Base-by-base conservation (phyloP, 2,888 invertebrate genomes). In the Ceraclea dissimilis region DNA sequence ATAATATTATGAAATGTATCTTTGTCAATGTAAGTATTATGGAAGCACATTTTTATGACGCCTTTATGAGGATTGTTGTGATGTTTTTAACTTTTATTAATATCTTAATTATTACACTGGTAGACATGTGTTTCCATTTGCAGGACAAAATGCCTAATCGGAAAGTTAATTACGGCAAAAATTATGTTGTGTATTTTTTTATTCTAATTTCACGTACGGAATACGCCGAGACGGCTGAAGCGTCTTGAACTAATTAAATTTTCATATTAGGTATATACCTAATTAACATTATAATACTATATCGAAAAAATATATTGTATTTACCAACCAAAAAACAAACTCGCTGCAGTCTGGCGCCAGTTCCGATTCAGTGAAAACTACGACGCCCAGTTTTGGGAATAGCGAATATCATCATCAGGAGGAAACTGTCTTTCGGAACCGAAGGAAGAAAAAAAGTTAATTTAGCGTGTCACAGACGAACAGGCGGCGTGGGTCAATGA, bases 161-260 rank as follows among this genome's bases (percentile, higher is more conserved):
- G 8, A 39, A 16, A 39, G 39, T 39, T 39, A 39, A 39, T 39
- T 39, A 39, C 39, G 39, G 39, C 16, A 39, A 39, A 39, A 39
- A 39, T 39, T 39, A 39, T 39, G 13, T 8, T 44, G 13, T 46
- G 18, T 46, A 20, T 46, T 46, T 46, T 18, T 46, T 46, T 46
- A 46, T 57, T 51, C 51, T 55, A 60, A 60, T 60, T 60, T 60
- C 60, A 60, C 60, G 60, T 60, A 22, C 50, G 43, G 57, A 57
- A 60, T 54, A 47, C 46, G 34, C 47, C 19, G 44, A 46, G 18
- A 16, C 49, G 51, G 47, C 34, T 20, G 44, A 18, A 46, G 18
- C 49, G 49, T 52, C 52, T 31, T 49, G 49, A 52, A 60, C 57
- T 60, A 60, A 57, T 54, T 54, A 52, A 47, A 50, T 20, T 17